A percentile compares a stretch with the other conserved stretches of the same genome.
phyloP scores from a whole-genome alignment of 35 echinoderm and acorn worm species.

The Heliocidaris tuberculata region DNA sequence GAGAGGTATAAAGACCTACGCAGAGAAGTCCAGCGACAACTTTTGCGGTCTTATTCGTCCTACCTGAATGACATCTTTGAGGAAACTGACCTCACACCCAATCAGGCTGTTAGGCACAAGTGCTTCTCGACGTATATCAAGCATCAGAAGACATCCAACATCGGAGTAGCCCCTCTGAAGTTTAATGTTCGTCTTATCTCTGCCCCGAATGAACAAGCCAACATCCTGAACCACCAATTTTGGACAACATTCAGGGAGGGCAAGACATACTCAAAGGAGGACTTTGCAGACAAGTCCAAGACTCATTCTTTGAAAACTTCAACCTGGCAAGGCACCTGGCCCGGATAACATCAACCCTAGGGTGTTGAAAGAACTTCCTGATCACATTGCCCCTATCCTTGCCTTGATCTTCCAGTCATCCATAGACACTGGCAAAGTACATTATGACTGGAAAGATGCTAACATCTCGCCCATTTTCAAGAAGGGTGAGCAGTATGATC shows the following conservation, averaged over 20 bases:
- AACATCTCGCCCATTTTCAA: too few species aligned
- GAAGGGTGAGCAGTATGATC: too few species aligned
- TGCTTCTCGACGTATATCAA: not conserved
- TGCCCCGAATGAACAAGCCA: not conserved
- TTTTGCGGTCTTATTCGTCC: not conserved
- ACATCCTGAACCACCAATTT: conserved; percentile 21
- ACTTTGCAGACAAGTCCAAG: conserved; percentile 28
- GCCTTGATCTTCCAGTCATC: too few species aligned
- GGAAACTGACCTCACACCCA: not conserved
- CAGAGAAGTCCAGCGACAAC: not conserved
- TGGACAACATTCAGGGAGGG: conserved; percentile 1
- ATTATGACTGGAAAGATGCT: too few species aligned
- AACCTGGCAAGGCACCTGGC: not conserved
- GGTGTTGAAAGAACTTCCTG: too few species aligned
- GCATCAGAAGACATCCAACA: not conserved
- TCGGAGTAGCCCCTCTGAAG: conserved; percentile 20
- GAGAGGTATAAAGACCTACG: not conserved
- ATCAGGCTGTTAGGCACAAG: not conserved
- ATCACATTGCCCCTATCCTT: too few species aligned
- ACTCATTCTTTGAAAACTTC: conserved; percentile 33
- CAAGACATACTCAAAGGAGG: not conserved
- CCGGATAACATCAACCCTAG: too few species aligned
- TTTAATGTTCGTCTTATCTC: not conserved
- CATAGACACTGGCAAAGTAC: too few species aligned
- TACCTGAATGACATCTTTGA: not conserved